Evolutionary conservation across 1,140 invertebrate species (phyloP).

Genomic region (Neelides sp.): DNA sequence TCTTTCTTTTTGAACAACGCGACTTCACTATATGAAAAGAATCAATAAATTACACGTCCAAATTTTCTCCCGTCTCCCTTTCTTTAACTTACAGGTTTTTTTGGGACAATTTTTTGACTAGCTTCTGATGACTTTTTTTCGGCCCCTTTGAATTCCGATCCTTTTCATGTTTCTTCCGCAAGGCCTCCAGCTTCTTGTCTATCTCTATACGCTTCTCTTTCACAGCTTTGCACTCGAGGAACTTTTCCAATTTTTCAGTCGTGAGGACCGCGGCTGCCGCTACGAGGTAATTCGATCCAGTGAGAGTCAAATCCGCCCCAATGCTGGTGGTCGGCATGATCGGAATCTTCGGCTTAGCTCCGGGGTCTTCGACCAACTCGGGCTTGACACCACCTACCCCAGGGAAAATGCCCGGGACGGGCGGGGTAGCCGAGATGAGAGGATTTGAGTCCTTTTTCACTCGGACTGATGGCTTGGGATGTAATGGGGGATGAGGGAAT

Average conservation of each 20-base stretch:
- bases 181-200: conserved; percentile 70
- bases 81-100: conserved; percentile 66
- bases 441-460: conserved; percentile 3
- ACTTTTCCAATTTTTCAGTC: conserved; percentile 63
- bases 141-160: conserved; percentile 51
- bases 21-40: conserved; percentile 23
- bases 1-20: conserved; percentile 34
- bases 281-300: conserved; percentile 30
- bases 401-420: too few species aligned
- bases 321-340: too few species aligned
- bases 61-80: not conserved
- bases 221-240: conserved; percentile 67
- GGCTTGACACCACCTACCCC: too few species aligned
- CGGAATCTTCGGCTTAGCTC: not conserved
- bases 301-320: conserved; percentile 16
- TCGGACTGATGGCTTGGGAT: too few species aligned
- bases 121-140: conserved; percentile 50
- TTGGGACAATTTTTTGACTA: conserved; percentile 63
- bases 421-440: too few species aligned
- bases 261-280: conserved; percentile 43
- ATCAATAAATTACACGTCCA: conserved; percentile 1
- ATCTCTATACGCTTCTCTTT: conserved; percentile 67
- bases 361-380: too few species aligned
- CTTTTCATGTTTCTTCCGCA: conserved; percentile 77
- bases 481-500: conserved; percentile 5